phyloP scores from a whole-genome alignment of 2,888 invertebrate genomes.

The Plusia festucae region DNA sequence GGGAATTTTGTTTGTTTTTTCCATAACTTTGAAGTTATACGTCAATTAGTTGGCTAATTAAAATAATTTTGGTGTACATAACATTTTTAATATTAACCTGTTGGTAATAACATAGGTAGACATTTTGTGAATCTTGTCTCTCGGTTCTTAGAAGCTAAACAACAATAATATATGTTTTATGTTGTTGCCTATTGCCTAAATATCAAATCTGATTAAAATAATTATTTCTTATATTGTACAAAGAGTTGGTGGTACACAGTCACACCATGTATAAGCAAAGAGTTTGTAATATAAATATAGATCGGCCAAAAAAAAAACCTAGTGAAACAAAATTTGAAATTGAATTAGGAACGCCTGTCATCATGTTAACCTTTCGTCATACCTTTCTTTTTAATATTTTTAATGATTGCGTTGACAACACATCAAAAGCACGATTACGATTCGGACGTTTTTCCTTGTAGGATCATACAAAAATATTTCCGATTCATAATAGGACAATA shows the following conservation, averaged over 20 bases:
- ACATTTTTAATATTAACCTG: constrained; percentile 8
- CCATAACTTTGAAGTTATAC: not conserved
- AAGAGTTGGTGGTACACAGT: too few relatives aligned
- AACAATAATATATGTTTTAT: not conserved
- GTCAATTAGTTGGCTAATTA: constrained; percentile 11
- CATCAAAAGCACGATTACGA: not conserved
- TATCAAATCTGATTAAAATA: too few relatives aligned
- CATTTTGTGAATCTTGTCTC: not conserved
- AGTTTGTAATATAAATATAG: too few relatives aligned
- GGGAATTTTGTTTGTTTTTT: constrained; percentile 9
- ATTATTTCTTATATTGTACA: too few relatives aligned
- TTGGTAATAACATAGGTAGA: not conserved
- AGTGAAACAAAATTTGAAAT: too few relatives aligned
- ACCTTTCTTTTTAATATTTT: not conserved
- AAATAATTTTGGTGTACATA: constrained; percentile 2
- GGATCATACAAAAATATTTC: constrained; percentile 10
- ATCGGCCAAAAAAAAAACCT: too few relatives aligned
- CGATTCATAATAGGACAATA: constrained; percentile 9
- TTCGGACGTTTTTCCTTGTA: not conserved
- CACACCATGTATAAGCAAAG: too few relatives aligned
- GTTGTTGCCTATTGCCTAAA: too few relatives aligned
- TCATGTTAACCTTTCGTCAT: too few relatives aligned
- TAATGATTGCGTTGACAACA: constrained; percentile 1
- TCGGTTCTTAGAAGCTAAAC: not conserved
- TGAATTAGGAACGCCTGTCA: too few relatives aligned